Evolutionary conservation across 2,888 invertebrate species (phyloP).

Genomic region (Sclerodermus sp.): DNA sequence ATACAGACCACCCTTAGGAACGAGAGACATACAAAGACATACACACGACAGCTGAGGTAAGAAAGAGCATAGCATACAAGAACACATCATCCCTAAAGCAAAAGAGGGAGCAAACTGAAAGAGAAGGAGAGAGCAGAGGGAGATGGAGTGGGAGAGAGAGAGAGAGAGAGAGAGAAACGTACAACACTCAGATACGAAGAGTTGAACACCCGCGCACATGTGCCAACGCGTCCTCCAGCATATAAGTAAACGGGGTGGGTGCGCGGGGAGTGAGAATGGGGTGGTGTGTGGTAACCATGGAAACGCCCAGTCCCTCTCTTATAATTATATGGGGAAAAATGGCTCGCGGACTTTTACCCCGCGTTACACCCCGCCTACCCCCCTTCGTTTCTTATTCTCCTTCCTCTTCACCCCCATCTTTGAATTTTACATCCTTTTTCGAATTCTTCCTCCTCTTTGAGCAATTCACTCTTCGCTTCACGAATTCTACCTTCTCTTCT

Average conservation of each 20-base stretch:
- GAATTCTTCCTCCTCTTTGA: too few relatives aligned
- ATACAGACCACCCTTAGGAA: too few relatives aligned
- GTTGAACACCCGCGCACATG: constrained; percentile 29
- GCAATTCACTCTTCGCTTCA: too few relatives aligned
- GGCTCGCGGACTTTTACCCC: constrained; percentile 57
- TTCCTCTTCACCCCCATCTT: constrained; percentile 13
- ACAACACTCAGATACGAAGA: constrained; percentile 5
- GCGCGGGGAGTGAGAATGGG: constrained; percentile 34
- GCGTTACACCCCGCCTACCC: constrained; percentile 35
- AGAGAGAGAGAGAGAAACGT: too few relatives aligned
- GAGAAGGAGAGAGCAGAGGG: too few relatives aligned
- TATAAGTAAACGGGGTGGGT: constrained; percentile 53
- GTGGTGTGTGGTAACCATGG: constrained; percentile 54
- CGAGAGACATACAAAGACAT: constrained; percentile 15
- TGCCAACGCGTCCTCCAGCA: constrained; percentile 45
- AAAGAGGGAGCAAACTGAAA: too few relatives aligned
- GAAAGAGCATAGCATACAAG: constrained; percentile 21
- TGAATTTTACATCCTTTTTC: too few relatives aligned
- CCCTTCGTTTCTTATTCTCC: constrained; percentile 20
- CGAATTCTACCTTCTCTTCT: too few relatives aligned
- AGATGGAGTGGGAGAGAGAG: too few relatives aligned
- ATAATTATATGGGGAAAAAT: constrained; percentile 58
- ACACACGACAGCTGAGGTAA: constrained; percentile 3
- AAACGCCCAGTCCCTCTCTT: constrained; percentile 56
- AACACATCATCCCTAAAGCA: background rate